phyloP scores from a whole-genome alignment of 2,888 invertebrate genomes.

The Eupithecia exiguata region DNA sequence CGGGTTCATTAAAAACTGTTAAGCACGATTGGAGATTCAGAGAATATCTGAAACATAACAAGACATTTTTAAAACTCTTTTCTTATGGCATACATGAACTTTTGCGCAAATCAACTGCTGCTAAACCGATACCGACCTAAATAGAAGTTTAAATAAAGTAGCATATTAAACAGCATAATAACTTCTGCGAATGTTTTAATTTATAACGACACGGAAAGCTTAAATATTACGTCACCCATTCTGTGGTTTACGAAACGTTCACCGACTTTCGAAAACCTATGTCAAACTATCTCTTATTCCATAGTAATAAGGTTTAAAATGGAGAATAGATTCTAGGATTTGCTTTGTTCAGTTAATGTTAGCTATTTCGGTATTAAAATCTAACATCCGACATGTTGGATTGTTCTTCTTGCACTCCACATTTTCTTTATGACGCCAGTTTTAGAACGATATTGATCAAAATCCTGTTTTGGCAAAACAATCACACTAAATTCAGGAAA shows the following conservation, averaged over 20 bases:
- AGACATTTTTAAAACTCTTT: neutral
- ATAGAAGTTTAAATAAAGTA: neutral
- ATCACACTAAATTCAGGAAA: neutral
- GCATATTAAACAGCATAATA: neutral
- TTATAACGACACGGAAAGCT: constrained; percentile 45
- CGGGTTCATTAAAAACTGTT: neutral
- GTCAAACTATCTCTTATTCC: constrained; percentile 22
- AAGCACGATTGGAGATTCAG: neutral
- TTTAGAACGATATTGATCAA: neutral
- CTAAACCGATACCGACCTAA: neutral
- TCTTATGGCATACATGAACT: neutral
- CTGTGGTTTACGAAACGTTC: constrained; percentile 39
- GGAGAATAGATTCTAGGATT: constrained; percentile 16
- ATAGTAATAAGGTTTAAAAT: constrained; percentile 16
- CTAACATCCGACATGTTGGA: constrained; percentile 31
- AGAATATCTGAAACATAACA: neutral
- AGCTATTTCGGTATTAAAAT: constrained; percentile 44
- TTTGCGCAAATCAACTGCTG: neutral
- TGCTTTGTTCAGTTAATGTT: constrained; percentile 42
- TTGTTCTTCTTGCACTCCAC: constrained; percentile 26
- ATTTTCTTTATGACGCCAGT: neutral
- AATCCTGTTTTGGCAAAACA: neutral
- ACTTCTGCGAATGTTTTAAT: constrained; percentile 41
- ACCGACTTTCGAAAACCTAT: constrained; percentile 21
- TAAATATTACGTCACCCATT: constrained; percentile 47